These are phyloP conservation scores for Emesis castigata DNA, from an alignment of 2,888 invertebrate species.

Conservation along the genomic window DNA sequence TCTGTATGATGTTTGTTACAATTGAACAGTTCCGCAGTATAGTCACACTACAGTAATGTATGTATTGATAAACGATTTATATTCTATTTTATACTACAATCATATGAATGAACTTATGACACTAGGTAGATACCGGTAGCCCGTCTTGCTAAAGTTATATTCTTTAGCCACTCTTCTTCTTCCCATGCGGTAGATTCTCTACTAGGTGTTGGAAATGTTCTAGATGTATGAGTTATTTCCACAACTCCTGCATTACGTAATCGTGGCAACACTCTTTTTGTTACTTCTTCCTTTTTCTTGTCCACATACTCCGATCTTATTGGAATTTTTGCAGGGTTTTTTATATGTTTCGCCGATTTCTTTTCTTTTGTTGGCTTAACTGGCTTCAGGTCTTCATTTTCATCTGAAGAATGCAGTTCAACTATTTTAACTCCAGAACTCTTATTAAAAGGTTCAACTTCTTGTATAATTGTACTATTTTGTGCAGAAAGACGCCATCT, in stretches of 20 bases:
- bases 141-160: constrained; percentile 93
- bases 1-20: too few relatives aligned
- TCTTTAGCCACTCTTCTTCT: constrained; percentile 95
- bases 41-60: too few relatives aligned
- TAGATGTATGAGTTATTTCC: constrained; percentile 92
- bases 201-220: constrained; percentile 95
- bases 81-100: background rate
- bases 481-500: constrained; percentile 82
- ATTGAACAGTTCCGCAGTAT: too few relatives aligned
- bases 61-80: background rate
- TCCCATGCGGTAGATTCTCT: constrained; percentile 92
- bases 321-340: constrained; percentile 68
- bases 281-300: constrained; percentile 77
- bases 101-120: too few relatives aligned
- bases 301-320: constrained; percentile 79
- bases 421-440: constrained; percentile 72
- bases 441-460: constrained; percentile 55
- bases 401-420: constrained; percentile 73
- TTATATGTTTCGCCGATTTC: constrained; percentile 52
- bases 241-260: constrained; percentile 89
- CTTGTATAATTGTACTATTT: constrained; percentile 51
- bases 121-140: constrained; percentile 83
- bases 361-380: constrained; percentile 10
- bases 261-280: constrained; percentile 84
- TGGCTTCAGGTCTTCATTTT: constrained; percentile 55